phyloP scores from a whole-genome alignment of 1,140 invertebrate species.

The Hirudo medicinalis region DNA sequence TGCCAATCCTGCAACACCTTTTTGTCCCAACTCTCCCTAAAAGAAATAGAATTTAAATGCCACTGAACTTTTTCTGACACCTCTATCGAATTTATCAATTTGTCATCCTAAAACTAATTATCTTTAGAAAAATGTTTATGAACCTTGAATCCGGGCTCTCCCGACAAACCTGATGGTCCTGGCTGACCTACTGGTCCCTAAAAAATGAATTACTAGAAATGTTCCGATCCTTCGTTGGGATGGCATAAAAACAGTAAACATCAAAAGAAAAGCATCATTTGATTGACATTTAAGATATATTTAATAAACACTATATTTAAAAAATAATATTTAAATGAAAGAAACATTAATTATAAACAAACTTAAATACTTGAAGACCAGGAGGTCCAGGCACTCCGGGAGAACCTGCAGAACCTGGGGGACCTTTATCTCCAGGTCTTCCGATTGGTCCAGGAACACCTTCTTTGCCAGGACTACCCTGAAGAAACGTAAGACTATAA shows the following conservation, averaged over 20 bases:
- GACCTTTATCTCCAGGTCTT: slow-evolving; percentile 4
- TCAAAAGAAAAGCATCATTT: too few relatives aligned
- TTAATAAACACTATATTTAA: neutral
- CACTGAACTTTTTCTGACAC: neutral
- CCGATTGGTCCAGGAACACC: slow-evolving; percentile 1
- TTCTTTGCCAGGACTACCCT: slow-evolving; percentile 6
- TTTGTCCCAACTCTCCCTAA: slow-evolving; percentile 13
- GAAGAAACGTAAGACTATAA: too few relatives aligned
- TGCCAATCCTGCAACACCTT: slow-evolving; percentile 10
- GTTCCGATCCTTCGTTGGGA: neutral
- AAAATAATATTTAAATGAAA: neutral
- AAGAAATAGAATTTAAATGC: neutral
- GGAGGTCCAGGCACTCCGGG: neutral
- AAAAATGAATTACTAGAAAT: slow-evolving; percentile 1
- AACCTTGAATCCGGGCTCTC: slow-evolving; percentile 9
- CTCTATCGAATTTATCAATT: neutral
- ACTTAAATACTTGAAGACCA: slow-evolving; percentile 10
- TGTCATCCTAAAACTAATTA: neutral
- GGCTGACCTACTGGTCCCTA: slow-evolving; percentile 8
- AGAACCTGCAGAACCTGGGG: neutral
- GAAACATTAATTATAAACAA: slow-evolving; percentile 8
- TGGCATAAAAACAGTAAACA: neutral
- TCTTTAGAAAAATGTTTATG: neutral
- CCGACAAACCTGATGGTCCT: slow-evolving; percentile 1
- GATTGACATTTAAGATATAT: neutral